Conservation (phyloP, 64 coral and sea anemone species). For the Stichodactyla helianthus region DNA sequence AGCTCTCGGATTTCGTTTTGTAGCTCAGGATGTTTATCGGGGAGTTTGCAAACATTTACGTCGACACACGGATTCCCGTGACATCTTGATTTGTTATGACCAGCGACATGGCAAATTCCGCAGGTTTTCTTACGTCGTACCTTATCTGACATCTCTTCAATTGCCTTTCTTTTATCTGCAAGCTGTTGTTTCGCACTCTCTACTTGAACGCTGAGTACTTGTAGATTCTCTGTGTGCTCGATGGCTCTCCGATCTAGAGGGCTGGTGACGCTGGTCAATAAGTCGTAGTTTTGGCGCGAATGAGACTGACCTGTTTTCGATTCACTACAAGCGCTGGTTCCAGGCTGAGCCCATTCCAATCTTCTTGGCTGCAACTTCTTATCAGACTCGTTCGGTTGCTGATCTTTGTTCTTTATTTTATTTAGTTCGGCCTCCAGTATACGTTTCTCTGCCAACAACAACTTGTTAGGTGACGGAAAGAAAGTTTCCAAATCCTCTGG, state of each 20-base stretch:
- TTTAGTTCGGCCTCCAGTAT: constrained; percentile 27
- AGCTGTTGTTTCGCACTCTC: constrained; percentile 8
- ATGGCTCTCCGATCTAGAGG: constrained; percentile 7
- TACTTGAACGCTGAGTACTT: constrained; percentile 14
- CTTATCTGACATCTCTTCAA: not conserved
- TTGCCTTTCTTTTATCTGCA: not conserved
- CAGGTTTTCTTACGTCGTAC: not conserved
- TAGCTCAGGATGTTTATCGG: not conserved
- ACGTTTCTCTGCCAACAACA: constrained; percentile 10
- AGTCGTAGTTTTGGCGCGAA: not conserved
- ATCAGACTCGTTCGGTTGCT: not conserved
- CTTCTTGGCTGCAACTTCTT: constrained; percentile 2
- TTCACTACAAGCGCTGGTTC: not conserved
- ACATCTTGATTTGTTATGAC: constrained; percentile 17
- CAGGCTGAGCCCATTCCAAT: not conserved
- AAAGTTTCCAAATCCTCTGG: constrained; percentile 10
- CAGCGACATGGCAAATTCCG: not conserved
- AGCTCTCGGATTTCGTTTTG: not conserved
- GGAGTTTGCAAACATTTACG: not conserved
- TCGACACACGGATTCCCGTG: not conserved
- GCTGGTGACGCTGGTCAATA: not conserved
- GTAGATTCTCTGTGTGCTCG: constrained; percentile 20
- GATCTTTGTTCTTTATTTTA: not conserved
- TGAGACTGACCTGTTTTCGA: not conserved
- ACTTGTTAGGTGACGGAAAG: constrained; percentile 32